Base-by-base conservation (phyloP, 2,888 invertebrate genomes). In the Morpho deidamia region DNA sequence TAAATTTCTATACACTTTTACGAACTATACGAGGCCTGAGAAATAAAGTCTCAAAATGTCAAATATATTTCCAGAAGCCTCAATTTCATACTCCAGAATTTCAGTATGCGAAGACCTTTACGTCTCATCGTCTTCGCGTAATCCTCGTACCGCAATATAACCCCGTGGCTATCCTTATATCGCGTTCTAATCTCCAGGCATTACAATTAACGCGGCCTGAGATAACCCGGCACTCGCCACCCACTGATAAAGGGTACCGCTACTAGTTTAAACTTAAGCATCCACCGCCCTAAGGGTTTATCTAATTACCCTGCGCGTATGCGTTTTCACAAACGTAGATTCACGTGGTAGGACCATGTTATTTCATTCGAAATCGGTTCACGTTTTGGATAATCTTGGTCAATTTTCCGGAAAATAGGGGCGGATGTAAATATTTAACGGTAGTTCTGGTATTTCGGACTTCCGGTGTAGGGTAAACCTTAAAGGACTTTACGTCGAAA, bases 171-270 rank as follows among this genome's bases (percentile, higher is more conserved):
- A 74, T 74, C 71, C 78, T 76, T 79, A 84, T 81, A 83, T 83
- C 79, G 78, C 74, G 72, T 65, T 74, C 73, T 84, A 88, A 89
- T 89, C 89, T 87, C 71, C 69, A 71, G 72, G 85, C 81, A 87
- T 88, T 86, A 89, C 89, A 88, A 89, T 89, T 88, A 89, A 87
- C 89, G 88, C 83, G 71, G 78, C 78, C 80, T 76, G 66, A 83
- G 87, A 87, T 88, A 87, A 88, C 87, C 88, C 88, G 74, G 69
- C 82, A 82, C 79, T 87, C 87, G 86, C 86, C 84, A 83, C 84
- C 87, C 87, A 81, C 82, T 82, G 86, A 83, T 83, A 83, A 78
- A 84, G 84, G 85, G 83, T 85, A 70, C 73, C 72, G 72, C 75
- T 73, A 78, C 81, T 78, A 81, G 85, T 83, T 83, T 87, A 83